Evolutionary conservation across 2,113 vertebrate genomes (phyloP).

Genomic region (Micronycteris hirsuta): DNA sequence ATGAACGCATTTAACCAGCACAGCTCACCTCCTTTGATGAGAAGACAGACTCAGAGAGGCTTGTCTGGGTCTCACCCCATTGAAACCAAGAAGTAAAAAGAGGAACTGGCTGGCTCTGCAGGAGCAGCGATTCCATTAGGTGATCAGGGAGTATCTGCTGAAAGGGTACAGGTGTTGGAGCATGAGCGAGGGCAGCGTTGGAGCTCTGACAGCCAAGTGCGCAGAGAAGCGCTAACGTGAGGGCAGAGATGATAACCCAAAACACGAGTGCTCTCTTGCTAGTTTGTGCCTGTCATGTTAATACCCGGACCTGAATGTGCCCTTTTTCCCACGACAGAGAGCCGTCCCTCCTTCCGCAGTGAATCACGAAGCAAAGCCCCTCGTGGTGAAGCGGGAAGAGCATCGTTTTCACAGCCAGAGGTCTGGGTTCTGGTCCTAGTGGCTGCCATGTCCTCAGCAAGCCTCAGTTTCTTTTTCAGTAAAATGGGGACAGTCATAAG

Average conservation of each 20-base stretch:
- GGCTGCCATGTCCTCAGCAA: background rate
- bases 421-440: background rate
- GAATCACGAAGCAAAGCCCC: background rate
- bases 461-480: background rate
- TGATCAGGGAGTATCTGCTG: background rate
- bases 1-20: background rate
- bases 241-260: background rate
- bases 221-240: background rate
- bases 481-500: background rate
- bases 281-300: background rate
- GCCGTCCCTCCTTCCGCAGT: background rate
- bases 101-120: background rate
- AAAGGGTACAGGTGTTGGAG: background rate
- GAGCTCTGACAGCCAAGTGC: background rate
- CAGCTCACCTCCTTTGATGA: background rate
- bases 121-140: background rate
- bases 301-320: background rate
- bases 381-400: background rate
- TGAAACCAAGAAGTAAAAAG: constrained; percentile 34
- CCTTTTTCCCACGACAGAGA: background rate
- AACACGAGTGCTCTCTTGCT: background rate
- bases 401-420: background rate
- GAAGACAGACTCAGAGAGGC: background rate
- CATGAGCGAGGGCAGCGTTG: background rate
- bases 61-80: background rate